phyloP scores from a whole-genome alignment of 2,888 invertebrate genomes.

The Sarcophaga caerulescens region DNA sequence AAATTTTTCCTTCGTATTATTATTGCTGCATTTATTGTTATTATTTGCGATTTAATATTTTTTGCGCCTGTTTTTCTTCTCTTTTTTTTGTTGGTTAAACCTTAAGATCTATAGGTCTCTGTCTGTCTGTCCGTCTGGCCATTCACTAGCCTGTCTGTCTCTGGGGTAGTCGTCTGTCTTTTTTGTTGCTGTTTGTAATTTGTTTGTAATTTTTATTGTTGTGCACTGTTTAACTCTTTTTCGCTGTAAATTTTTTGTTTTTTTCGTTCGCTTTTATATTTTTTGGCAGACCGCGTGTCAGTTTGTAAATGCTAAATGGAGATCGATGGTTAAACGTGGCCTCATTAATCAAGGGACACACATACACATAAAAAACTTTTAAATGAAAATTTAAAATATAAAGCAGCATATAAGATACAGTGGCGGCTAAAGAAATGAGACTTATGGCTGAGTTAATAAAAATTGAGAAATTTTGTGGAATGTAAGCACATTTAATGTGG shows the following conservation, averaged over 20 bases:
- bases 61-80: conserved; percentile 26
- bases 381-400: background rate
- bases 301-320: conserved; percentile 77
- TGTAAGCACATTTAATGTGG: too few species aligned
- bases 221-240: background rate
- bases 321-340: conserved; percentile 79
- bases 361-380: conserved; percentile 11
- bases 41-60: conserved; percentile 56
- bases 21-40: conserved; percentile 35
- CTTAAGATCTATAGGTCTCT: conserved; percentile 36
- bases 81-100: conserved; percentile 8
- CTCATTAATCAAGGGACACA: conserved; percentile 80
- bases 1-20: background rate
- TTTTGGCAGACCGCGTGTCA: conserved; percentile 69
- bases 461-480: too few species aligned
- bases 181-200: conserved; percentile 57
- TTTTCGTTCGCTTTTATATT: conserved; percentile 8
- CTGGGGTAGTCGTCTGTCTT: conserved; percentile 38
- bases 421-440: background rate
- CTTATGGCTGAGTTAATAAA: too few species aligned
- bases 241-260: background rate
- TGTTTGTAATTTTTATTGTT: conserved; percentile 62
- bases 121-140: conserved; percentile 5
- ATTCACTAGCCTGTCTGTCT: background rate
- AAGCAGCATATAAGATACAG: conserved; percentile 16